Base-by-base conservation (phyloP, 2,113 vertebrate species). In the Eleginops maclovinus region DNA sequence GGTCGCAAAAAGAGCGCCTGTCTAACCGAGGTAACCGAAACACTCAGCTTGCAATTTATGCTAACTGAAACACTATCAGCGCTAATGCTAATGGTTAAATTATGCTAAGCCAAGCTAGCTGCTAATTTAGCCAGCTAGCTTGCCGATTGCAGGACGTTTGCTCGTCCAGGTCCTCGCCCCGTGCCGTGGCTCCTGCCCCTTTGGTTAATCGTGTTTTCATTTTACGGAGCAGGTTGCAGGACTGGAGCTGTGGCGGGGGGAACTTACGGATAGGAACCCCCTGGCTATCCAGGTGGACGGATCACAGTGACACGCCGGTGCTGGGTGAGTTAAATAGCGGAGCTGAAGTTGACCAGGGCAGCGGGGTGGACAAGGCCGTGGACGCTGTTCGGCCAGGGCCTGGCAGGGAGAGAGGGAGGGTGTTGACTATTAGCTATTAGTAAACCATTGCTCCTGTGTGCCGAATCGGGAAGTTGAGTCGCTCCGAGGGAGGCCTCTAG, bases 241-340 rank as follows among this genome's bases (percentile, higher is more conserved):
- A 82, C 85, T 86, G 91, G 89, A 90, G 90, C 93, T 92, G 93
- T 95, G 95, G 93, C 92, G 94, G 92, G 92, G 92, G 83, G 83
- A 19, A 83, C 85, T 87, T 22, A 70, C 15, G 65, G 54, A 70
- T 87, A 80, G 82, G 82, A 89, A 77, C 71, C 89, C 86, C 87
- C 87, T 88, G 91, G 93, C 85, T 81, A 8, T 77, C 91, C 89
- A 94, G 94, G 93, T 93, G 94, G 93, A 94, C 92, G 31, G 83
- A 90, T 86, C 90, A 66, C 77, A 87, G 91, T 90, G 91, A 96
- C 83, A 87, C 94, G 78, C 93, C 93, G 88, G 91, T 82, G 46
- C 82, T 72, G 72, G 90, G 94, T 94, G 91, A 94, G 94, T 93
- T 68, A 12, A 67, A 2, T 11, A 21, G 66, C 63, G 31, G 67